Evolutionary conservation across 2,113 vertebrate species (phyloP).

Genomic region (Engystomops pustulosus): DNA sequence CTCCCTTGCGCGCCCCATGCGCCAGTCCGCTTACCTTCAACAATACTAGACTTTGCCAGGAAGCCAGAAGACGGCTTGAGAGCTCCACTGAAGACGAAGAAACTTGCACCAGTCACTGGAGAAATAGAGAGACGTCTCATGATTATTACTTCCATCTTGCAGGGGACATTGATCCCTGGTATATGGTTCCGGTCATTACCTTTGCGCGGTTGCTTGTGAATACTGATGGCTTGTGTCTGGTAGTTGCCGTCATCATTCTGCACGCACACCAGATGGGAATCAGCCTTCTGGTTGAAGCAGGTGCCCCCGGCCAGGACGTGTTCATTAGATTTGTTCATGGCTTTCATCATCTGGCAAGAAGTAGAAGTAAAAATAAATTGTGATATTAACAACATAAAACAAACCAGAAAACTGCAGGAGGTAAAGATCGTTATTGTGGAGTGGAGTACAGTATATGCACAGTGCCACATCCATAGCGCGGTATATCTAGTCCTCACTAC

Average conservation of each 20-base stretch:
- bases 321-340: constrained; percentile 99
- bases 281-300: constrained; percentile 93
- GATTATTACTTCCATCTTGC: not conserved
- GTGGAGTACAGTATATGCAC: no score
- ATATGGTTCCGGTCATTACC: constrained; percentile 71
- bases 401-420: no score
- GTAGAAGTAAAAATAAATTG: not conserved
- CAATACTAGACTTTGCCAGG: constrained; percentile 97
- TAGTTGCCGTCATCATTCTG: constrained; percentile 98
- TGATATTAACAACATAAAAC: no score
- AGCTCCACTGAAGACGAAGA: constrained; percentile 98
- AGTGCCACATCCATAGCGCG: no score
- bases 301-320: constrained; percentile 95
- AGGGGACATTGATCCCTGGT: no score
- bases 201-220: constrained; percentile 95
- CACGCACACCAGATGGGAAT: constrained; percentile 96
- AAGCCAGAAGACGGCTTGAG: constrained; percentile 95
- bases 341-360: constrained; percentile 92
- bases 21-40: constrained; percentile 85
- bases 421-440: no score
- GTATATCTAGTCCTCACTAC: no score
- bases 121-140: constrained; percentile 55
- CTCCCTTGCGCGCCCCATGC: not conserved
- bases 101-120: constrained; percentile 96
- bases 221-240: constrained; percentile 99